phyloP scores from a whole-genome alignment of 2,888 invertebrate genomes.

The Apoderus coryli region DNA sequence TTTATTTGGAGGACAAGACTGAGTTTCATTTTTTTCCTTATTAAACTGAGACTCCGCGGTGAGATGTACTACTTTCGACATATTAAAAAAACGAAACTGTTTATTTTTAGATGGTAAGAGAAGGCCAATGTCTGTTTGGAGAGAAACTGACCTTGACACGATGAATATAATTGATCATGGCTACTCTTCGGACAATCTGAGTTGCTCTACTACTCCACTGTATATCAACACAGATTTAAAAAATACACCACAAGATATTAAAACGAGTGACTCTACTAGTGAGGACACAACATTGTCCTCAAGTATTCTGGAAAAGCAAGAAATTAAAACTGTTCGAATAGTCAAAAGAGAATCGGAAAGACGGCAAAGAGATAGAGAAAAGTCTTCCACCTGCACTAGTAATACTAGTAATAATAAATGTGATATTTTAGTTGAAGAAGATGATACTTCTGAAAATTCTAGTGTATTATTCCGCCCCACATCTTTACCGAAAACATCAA shows the following conservation, averaged over 20 bases:
- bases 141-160: slow-evolving; percentile 82
- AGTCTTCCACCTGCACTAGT: slow-evolving; percentile 35
- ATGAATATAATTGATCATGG: slow-evolving; percentile 62
- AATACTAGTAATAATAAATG: too few relatives aligned
- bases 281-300: slow-evolving; percentile 24
- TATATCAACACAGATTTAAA: slow-evolving; percentile 51
- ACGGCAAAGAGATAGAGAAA: slow-evolving; percentile 66
- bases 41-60: too few relatives aligned
- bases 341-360: slow-evolving; percentile 85
- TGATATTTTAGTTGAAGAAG: slow-evolving; percentile 32
- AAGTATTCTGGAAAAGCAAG: slow-evolving; percentile 59
- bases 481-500: slow-evolving; percentile 19
- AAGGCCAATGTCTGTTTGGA: slow-evolving; percentile 57
- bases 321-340: slow-evolving; percentile 85
- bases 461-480: slow-evolving; percentile 24
- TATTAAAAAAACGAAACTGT: too few relatives aligned
- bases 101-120: slow-evolving; percentile 33
- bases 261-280: slow-evolving; percentile 31
- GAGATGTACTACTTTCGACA: too few relatives aligned
- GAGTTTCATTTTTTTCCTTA: too few relatives aligned
- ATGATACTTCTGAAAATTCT: slow-evolving; percentile 26
- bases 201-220: slow-evolving; percentile 39
- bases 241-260: slow-evolving; percentile 46
- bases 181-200: slow-evolving; percentile 27
- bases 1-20: too few relatives aligned